Evolutionary conservation across 2,888 invertebrate genomes (phyloP).

Genomic region (Morinoia aosen): DNA sequence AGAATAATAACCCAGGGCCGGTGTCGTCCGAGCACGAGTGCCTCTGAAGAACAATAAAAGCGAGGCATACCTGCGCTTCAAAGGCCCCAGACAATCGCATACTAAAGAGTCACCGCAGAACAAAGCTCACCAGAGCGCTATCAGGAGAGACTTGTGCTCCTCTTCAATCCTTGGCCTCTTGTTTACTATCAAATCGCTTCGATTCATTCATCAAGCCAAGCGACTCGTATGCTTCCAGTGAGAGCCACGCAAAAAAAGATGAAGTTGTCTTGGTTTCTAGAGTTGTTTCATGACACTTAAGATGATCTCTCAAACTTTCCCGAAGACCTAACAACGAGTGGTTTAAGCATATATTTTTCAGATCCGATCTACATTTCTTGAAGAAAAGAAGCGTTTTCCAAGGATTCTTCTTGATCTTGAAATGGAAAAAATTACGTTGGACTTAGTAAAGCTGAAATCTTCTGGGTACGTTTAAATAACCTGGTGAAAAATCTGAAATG

Average conservation of each 20-base stretch:
- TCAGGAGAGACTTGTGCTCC: neutral
- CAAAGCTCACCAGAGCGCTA: slow-evolving; percentile 11
- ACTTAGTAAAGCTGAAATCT: neutral
- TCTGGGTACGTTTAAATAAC: neutral
- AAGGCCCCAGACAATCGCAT: slow-evolving; percentile 18
- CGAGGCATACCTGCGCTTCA: neutral
- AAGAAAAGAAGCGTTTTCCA: neutral
- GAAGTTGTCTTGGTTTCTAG: neutral
- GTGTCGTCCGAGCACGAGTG: neutral
- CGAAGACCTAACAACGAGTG: neutral
- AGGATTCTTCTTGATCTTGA: neutral
- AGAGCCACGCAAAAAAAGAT: neutral
- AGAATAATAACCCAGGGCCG: neutral
- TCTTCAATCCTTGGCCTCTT: neutral
- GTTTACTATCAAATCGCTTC: slow-evolving; percentile 41
- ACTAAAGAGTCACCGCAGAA: slow-evolving; percentile 28
- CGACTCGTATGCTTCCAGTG: neutral
- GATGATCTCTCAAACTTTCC: neutral
- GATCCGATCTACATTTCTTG: neutral
- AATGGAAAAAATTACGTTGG: neutral
- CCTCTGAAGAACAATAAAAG: neutral
- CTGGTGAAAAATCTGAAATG: neutral
- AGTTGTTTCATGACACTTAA: neutral
- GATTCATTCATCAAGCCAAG: slow-evolving; percentile 33
- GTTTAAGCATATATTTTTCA: neutral